Evolutionary conservation across 35 echinoderm and acorn worm species (phyloP).

Genomic region (Apostichopus californicus): DNA sequence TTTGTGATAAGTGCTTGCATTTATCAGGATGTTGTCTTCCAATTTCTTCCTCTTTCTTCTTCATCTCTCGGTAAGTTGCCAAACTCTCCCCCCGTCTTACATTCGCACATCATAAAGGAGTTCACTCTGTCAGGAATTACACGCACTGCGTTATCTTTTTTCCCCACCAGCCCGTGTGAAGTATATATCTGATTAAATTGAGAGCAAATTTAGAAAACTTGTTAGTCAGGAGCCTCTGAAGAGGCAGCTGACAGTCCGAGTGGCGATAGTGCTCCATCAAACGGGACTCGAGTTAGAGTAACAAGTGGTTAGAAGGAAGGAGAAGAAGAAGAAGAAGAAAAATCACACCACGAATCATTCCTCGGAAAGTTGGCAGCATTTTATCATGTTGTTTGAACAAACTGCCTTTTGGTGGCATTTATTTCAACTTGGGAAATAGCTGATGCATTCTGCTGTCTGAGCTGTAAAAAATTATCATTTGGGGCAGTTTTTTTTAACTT

Average conservation of each 20-base stretch:
- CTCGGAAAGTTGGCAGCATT: neutral
- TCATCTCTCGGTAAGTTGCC: neutral
- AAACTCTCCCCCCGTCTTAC: neutral
- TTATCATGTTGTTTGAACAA: neutral
- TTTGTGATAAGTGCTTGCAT: too few relatives aligned
- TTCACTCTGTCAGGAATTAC: neutral
- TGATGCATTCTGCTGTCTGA: neutral
- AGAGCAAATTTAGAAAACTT: slow-evolving; percentile 29
- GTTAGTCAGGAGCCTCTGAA: slow-evolving; percentile 24
- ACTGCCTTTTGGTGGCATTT: neutral
- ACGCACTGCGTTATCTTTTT: neutral
- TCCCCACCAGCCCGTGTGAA: neutral
- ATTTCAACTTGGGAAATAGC: slow-evolving; percentile 2
- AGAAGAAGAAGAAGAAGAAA: neutral
- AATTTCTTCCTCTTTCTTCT: neutral
- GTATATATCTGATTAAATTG: slow-evolving; percentile 38
- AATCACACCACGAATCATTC: neutral
- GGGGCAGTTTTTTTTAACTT: too few relatives aligned
- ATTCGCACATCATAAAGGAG: neutral
- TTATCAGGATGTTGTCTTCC: neutral
- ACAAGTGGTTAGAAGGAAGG: slow-evolving; percentile 8
- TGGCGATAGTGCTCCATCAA: slow-evolving; percentile 4
- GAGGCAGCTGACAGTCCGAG: slow-evolving; percentile 34
- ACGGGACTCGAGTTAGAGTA: neutral
- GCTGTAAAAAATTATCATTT: too few relatives aligned